Percentiles rank a stretch among this genome's conserved stretches.
Conservation (phyloP, 2,113 vertebrate species). For the Indri indri region DNA sequence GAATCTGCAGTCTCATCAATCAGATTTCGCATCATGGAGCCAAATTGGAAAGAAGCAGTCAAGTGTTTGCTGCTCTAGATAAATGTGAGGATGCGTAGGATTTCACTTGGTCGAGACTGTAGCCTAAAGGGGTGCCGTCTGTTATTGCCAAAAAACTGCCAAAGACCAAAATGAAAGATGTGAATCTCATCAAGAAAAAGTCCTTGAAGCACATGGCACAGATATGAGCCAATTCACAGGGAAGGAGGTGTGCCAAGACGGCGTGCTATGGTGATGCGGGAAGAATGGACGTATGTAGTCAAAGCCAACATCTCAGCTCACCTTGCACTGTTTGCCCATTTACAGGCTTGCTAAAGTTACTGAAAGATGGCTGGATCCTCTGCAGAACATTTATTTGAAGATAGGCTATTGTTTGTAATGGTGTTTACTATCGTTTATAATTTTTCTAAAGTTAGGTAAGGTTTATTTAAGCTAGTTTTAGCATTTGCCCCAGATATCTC, state of each 20-base stretch:
- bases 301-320: neutral
- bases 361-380: neutral
- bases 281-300: neutral
- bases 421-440: too few species aligned
- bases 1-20: neutral
- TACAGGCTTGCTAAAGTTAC: neutral
- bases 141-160: neutral
- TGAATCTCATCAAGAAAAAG: neutral
- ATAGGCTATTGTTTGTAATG: neutral
- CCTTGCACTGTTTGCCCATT: neutral
- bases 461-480: neutral
- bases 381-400: neutral
- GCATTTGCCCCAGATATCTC: neutral
- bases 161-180: constrained; percentile 11
- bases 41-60: constrained; percentile 31
- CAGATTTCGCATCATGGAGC: neutral
- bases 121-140: neutral
- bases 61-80: neutral
- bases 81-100: neutral
- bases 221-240: neutral
- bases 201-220: neutral
- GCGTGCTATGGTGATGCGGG: neutral
- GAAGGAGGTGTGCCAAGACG: neutral
- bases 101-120: neutral
- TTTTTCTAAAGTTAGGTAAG: neutral